Evolutionary conservation across 2,888 invertebrate genomes (phyloP).

Genomic region (Abscondita cerata): DNA sequence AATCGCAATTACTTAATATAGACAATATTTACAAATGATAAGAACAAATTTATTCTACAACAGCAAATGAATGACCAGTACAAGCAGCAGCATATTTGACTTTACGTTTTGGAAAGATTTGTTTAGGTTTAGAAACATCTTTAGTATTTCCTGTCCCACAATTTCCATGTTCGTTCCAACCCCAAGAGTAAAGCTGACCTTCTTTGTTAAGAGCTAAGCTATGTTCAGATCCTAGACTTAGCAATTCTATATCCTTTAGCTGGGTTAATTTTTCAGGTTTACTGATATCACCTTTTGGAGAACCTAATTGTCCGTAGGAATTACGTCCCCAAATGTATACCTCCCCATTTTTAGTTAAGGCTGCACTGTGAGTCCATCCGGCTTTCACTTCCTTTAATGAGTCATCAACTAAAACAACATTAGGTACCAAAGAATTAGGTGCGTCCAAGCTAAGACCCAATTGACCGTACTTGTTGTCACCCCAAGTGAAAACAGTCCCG

Average conservation of each 20-base stretch:
- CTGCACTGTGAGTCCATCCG: constrained; percentile 83
- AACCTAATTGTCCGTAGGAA: constrained; percentile 79
- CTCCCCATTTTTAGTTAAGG: constrained; percentile 67
- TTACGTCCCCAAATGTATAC: constrained; percentile 83
- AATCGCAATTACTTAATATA: constrained; percentile 40
- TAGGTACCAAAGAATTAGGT: constrained; percentile 61
- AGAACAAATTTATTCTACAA: constrained; percentile 53
- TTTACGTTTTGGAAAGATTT: constrained; percentile 47
- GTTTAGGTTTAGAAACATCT: constrained; percentile 58
- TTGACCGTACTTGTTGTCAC: constrained; percentile 86
- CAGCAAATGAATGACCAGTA: constrained; percentile 62
- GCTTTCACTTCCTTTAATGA: constrained; percentile 65
- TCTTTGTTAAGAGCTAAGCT: constrained; percentile 72
- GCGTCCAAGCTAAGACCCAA: constrained; percentile 67
- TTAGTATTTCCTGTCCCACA: constrained; percentile 71
- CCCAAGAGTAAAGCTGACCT: constrained; percentile 78
- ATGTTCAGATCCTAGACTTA: constrained; percentile 81
- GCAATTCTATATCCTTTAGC: constrained; percentile 62
- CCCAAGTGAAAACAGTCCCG: constrained; percentile 76
- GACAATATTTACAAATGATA: constrained; percentile 34
- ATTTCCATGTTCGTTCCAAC: constrained; percentile 91
- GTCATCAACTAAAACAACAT: constrained; percentile 65
- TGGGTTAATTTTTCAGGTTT: constrained; percentile 60
- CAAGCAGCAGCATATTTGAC: constrained; percentile 57
- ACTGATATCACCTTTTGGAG: constrained; percentile 56